Conservation (phyloP, 2,888 invertebrate genomes). For the Heteropelma amictum region DNA sequence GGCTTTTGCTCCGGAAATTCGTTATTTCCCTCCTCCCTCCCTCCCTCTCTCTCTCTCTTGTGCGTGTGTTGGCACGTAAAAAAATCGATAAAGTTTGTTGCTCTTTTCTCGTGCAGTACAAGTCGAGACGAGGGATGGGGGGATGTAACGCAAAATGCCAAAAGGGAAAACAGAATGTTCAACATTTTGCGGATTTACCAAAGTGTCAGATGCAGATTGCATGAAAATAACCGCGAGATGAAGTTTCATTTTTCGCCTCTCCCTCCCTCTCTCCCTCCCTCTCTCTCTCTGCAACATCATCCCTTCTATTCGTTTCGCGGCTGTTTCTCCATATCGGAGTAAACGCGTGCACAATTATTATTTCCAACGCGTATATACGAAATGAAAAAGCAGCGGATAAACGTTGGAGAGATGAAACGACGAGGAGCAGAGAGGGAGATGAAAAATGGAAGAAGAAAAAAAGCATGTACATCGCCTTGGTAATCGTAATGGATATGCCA, state of each 20-base stretch:
- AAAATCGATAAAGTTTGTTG: no score
- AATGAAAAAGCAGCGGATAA: no score
- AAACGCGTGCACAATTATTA: not conserved
- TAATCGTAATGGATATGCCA: conserved; percentile 58
- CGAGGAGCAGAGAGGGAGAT: not conserved
- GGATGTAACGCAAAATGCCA: not conserved
- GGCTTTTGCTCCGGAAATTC: no score
- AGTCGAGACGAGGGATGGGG: not conserved
- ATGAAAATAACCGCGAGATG: conserved; percentile 1
- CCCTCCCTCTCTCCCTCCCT: not conserved
- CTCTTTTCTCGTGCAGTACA: not conserved
- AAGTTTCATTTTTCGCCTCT: not conserved
- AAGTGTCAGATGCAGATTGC: conserved; percentile 21
- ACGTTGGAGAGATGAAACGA: conserved; percentile 33
- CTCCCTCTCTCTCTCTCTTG: not conserved
- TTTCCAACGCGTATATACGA: no score
- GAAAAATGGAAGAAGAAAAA: not conserved
- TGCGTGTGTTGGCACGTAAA: no score
- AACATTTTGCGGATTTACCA: conserved; percentile 31
- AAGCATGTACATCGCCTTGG: conserved; percentile 46
- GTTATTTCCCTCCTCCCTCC: no score
- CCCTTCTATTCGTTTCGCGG: not conserved
- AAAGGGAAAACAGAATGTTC: conserved; percentile 14
- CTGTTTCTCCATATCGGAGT: conserved; percentile 34
- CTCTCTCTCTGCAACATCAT: no score